A percentile compares a stretch with the other conserved stretches of the same genome.
Evolutionary conservation across 2,113 vertebrate species (phyloP).

Genomic region (Sphyrna mokarran): DNA sequence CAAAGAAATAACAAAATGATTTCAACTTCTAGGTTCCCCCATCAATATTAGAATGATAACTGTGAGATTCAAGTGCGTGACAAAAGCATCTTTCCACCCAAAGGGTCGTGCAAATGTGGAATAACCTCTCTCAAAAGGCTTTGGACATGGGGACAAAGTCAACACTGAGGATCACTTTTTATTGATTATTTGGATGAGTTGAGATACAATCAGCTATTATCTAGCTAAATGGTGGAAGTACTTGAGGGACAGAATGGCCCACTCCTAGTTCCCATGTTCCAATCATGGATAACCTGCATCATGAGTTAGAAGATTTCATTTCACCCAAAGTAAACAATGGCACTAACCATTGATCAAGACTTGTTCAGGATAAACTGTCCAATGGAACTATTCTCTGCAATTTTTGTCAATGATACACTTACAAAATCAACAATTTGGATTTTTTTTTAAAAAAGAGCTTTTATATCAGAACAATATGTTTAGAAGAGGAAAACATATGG

Average conservation of each 20-base stretch:
- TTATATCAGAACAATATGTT: background rate
- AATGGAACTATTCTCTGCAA: background rate
- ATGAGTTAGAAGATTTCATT: background rate
- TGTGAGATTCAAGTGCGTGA: background rate
- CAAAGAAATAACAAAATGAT: background rate
- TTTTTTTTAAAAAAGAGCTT: background rate
- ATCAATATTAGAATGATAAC: background rate
- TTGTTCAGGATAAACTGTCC: background rate
- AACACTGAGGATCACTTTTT: background rate
- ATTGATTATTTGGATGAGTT: background rate
- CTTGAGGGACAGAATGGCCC: background rate
- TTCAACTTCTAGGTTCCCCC: background rate
- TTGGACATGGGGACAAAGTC: background rate
- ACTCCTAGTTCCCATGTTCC: background rate
- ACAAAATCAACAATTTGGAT: background rate
- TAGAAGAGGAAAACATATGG: constrained; percentile 2
- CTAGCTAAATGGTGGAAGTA: background rate
- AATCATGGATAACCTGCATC: background rate
- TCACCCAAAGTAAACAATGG: background rate
- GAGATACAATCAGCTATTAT: background rate
- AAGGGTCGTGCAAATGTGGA: background rate
- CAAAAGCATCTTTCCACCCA: background rate
- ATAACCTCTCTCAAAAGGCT: no score
- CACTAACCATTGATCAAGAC: background rate
- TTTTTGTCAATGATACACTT: no score